Conservation (phyloP, 2,113 vertebrate genomes). For the Scomber colias region DNA sequence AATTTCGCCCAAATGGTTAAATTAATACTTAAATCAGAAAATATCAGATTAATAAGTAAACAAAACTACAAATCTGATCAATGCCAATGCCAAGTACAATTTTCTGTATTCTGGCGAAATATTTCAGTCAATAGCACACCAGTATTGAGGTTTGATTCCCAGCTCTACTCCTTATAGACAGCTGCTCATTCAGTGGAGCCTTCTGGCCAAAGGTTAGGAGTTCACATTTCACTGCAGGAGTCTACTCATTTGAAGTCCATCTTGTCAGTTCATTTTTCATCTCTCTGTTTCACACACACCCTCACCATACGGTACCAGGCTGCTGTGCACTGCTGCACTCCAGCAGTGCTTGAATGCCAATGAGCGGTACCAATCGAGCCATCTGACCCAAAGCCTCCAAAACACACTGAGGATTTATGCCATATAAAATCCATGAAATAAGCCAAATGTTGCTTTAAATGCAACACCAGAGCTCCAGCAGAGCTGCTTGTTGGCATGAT, state of each 20-base stretch:
- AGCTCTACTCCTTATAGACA: neutral
- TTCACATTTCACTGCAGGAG: constrained; percentile 1
- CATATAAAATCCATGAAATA: constrained; percentile 38
- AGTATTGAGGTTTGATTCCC: neutral
- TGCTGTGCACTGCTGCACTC: constrained; percentile 44
- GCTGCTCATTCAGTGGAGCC: constrained; percentile 16
- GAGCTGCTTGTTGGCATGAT: constrained; percentile 24
- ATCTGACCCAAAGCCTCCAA: constrained; percentile 40
- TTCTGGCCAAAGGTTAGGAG: constrained; percentile 28
- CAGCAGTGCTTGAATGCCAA: constrained; percentile 53
- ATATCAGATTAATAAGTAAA: neutral
- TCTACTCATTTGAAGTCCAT: constrained; percentile 29
- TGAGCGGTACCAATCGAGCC: constrained; percentile 41
- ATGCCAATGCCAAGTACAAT: neutral
- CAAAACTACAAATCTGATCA: neutral
- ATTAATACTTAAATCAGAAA: neutral
- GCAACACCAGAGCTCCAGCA: constrained; percentile 25
- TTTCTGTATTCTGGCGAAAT: neutral
- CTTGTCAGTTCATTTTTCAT: constrained; percentile 31
- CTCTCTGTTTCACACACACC: neutral
- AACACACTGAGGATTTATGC: constrained; percentile 42
- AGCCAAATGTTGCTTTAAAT: constrained; percentile 49
- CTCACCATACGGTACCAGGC: neutral
- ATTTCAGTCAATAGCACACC: neutral
- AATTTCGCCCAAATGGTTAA: neutral